A percentile compares a stretch with the other conserved stretches of the same genome.
Conservation (phyloP, 2,888 invertebrate species). For the Hyles lineata region DNA sequence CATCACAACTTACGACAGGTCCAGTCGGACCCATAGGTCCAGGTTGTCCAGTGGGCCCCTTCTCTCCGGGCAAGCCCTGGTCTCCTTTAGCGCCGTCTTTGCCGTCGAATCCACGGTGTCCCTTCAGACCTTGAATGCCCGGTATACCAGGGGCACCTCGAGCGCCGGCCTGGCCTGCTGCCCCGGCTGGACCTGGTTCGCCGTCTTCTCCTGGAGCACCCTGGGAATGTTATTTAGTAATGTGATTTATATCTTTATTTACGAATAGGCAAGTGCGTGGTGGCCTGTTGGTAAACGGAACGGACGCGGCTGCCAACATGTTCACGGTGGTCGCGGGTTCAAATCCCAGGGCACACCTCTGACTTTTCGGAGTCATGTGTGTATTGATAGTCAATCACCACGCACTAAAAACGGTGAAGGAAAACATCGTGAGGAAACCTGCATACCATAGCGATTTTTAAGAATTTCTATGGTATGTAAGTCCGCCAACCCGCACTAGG, state of each 20-base stretch:
- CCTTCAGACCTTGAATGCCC: conserved; percentile 92
- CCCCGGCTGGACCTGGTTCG: conserved; percentile 90
- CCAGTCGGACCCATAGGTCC: conserved; percentile 91
- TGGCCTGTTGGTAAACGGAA: too few species aligned
- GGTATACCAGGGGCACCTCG: conserved; percentile 90
- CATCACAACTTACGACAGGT: conserved; percentile 82
- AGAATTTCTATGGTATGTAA: too few species aligned
- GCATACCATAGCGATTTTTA: too few species aligned
- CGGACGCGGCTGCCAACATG: too few species aligned
- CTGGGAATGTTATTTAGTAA: conserved; percentile 61
- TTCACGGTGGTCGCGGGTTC: too few species aligned
- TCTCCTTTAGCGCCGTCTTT: conserved; percentile 93
- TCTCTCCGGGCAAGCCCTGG: conserved; percentile 90
- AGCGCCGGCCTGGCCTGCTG: conserved; percentile 89
- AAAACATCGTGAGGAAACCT: too few species aligned
- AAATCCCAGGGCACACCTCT: too few species aligned
- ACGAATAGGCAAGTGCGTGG: too few species aligned
- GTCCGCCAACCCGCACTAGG: too few species aligned
- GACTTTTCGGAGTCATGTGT: too few species aligned
- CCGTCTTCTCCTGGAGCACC: conserved; percentile 92
- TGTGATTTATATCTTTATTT: neutral
- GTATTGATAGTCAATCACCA: too few species aligned
- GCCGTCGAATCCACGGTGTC: conserved; percentile 92
- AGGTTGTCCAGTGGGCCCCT: conserved; percentile 87
- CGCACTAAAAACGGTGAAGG: too few species aligned